Percentiles rank a stretch among this genome's conserved stretches.
phyloP scores from a whole-genome alignment of 2,888 invertebrate genomes.

The Eupithecia dodoneata region DNA sequence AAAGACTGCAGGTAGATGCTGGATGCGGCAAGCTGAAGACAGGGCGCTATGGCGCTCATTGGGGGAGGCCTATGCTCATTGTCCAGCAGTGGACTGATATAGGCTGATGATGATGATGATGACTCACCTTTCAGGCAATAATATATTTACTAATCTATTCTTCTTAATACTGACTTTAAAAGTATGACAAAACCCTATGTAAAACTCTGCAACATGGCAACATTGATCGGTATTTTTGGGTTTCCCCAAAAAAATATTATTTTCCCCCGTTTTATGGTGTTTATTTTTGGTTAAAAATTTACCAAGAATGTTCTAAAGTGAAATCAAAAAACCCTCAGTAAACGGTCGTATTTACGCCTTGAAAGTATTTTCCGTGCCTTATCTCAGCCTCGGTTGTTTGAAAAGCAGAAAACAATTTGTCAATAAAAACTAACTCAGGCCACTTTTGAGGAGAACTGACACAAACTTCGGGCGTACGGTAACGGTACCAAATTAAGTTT shows the following conservation, averaged over 20 bases:
- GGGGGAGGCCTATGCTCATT: too few relatives aligned
- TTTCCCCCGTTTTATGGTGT: not conserved
- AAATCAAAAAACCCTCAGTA: constrained; percentile 6
- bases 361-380: constrained; percentile 30
- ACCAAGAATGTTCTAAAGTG: constrained; percentile 5
- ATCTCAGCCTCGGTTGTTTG: constrained; percentile 27
- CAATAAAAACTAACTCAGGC: constrained; percentile 32
- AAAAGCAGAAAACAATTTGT: constrained; percentile 32
- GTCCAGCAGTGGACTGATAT: too few relatives aligned
- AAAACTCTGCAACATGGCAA: not conserved
- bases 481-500: constrained; percentile 53
- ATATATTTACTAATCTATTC: not conserved
- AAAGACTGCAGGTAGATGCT: too few relatives aligned
- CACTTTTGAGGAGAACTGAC: constrained; percentile 45
- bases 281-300: not conserved
- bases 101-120: too few relatives aligned
- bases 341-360: constrained; percentile 24
- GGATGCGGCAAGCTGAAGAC: too few relatives aligned
- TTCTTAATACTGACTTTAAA: not conserved
- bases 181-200: not conserved
- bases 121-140: too few relatives aligned
- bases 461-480: constrained; percentile 50
- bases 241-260: not conserved
- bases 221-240: not conserved
- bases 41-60: too few relatives aligned